Evolutionary conservation across 2,888 invertebrate genomes (phyloP).

Genomic region (Cyclophora punctaria): DNA sequence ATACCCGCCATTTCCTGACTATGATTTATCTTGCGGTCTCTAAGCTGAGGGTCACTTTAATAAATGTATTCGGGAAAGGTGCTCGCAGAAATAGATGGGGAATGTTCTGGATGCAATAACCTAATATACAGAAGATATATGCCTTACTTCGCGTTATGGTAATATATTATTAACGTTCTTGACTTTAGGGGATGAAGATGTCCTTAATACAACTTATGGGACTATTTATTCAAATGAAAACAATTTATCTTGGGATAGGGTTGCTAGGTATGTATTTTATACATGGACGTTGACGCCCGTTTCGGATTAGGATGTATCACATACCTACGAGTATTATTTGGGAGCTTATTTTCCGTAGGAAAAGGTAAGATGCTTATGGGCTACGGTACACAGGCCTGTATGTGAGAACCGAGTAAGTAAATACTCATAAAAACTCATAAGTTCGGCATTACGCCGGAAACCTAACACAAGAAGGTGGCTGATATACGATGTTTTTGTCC

Average conservation of each 20-base stretch:
- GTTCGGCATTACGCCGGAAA: slow-evolving; percentile 28
- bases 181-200: slow-evolving; percentile 11
- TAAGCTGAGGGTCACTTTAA: slow-evolving; percentile 71
- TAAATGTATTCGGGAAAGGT: slow-evolving; percentile 70
- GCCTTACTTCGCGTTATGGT: slow-evolving; percentile 22
- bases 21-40: slow-evolving; percentile 69
- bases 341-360: too few relatives aligned
- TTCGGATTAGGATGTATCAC: too few relatives aligned
- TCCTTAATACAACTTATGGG: slow-evolving; percentile 5
- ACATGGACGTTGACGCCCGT: too few relatives aligned
- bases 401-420: slow-evolving; percentile 7
- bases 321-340: too few relatives aligned
- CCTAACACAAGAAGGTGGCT: slow-evolving; percentile 30
- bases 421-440: slow-evolving; percentile 29
- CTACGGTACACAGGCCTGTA: too few relatives aligned
- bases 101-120: slow-evolving; percentile 60
- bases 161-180: slow-evolving; percentile 18
- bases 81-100: slow-evolving; percentile 56
- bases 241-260: too few relatives aligned
- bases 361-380: too few relatives aligned
- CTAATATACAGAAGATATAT: slow-evolving; percentile 50
- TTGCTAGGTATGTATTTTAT: too few relatives aligned
- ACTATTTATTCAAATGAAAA: too few relatives aligned
- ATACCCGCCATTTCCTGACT: slow-evolving; percentile 63
- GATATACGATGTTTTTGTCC: slow-evolving; percentile 39